Conservation (phyloP, 2,113 vertebrate genomes). For the Symphodus melops region DNA sequence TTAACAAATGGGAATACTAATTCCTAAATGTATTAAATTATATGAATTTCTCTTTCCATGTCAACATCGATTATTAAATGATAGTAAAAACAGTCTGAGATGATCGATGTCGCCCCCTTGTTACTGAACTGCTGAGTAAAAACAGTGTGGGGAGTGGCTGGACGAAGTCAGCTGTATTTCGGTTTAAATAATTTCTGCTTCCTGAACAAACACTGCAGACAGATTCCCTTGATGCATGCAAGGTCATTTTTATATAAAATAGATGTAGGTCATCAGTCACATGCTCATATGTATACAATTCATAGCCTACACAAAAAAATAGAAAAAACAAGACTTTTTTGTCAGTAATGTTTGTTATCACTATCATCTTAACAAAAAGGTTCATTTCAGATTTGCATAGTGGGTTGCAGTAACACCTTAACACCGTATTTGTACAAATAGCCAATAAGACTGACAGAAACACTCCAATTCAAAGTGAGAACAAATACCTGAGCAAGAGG, state of each 20-base stretch:
- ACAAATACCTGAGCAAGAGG: constrained; percentile 64
- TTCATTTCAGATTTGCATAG: constrained; percentile 37
- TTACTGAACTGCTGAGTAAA: not conserved
- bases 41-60: not conserved
- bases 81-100: no score
- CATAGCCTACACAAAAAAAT: constrained; percentile 4
- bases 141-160: not conserved
- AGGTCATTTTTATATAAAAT: constrained; percentile 26
- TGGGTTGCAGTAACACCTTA: not conserved
- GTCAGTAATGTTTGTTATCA: not conserved
- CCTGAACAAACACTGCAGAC: not conserved
- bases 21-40: no score
- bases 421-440: not conserved
- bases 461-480: not conserved
- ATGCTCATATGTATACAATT: constrained; percentile 48
- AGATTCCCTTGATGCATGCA: constrained; percentile 64
- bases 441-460: not conserved
- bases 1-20: not conserved
- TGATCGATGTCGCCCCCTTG: not conserved
- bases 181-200: not conserved
- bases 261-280: constrained; percentile 18
- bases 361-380: constrained; percentile 1
- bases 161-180: not conserved
- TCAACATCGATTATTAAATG: not conserved
- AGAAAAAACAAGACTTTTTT: not conserved